Conservation (phyloP, 2,888 invertebrate species). For the Drosophila differens region DNA sequence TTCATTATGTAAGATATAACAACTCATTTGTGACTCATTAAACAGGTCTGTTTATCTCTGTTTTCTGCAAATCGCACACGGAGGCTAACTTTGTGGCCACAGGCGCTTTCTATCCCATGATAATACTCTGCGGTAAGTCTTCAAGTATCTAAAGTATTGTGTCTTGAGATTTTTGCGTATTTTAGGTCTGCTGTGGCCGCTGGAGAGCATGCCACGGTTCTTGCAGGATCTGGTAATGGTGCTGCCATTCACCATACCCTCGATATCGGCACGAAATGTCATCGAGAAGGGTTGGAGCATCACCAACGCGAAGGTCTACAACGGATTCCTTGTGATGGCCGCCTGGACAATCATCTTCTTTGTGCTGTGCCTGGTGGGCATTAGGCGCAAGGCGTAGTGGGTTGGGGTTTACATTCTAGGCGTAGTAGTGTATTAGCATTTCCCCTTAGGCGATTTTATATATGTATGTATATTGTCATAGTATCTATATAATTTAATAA, state of each 20-base stretch:
- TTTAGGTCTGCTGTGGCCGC: constrained; percentile 88
- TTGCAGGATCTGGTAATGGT: constrained; percentile 88
- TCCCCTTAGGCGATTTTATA: constrained; percentile 75
- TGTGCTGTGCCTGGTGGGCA: constrained; percentile 87
- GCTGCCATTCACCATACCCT: constrained; percentile 93
- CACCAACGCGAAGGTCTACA: constrained; percentile 89
- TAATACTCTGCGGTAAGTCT: constrained; percentile 92
- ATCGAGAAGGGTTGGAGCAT: constrained; percentile 91
- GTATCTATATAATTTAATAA: constrained; percentile 75
- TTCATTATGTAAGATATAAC: not conserved
- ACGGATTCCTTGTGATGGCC: constrained; percentile 89
- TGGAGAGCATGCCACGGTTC: constrained; percentile 89
- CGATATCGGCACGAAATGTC: constrained; percentile 91
- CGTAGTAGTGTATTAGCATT: constrained; percentile 67
- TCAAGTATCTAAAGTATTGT: not conserved
- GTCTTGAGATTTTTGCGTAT: not conserved
- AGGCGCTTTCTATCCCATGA: constrained; percentile 95
- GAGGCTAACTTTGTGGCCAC: constrained; percentile 94
- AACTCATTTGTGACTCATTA: not conserved
- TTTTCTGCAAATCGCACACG: constrained; percentile 91
- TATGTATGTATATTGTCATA: constrained; percentile 55
- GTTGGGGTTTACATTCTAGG: constrained; percentile 35
- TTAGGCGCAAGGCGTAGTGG: constrained; percentile 85
- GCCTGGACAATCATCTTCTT: constrained; percentile 89
- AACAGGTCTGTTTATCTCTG: constrained; percentile 92